phyloP scores from a whole-genome alignment of 2,113 vertebrate genomes.

The Cyprinodon tularosa region DNA sequence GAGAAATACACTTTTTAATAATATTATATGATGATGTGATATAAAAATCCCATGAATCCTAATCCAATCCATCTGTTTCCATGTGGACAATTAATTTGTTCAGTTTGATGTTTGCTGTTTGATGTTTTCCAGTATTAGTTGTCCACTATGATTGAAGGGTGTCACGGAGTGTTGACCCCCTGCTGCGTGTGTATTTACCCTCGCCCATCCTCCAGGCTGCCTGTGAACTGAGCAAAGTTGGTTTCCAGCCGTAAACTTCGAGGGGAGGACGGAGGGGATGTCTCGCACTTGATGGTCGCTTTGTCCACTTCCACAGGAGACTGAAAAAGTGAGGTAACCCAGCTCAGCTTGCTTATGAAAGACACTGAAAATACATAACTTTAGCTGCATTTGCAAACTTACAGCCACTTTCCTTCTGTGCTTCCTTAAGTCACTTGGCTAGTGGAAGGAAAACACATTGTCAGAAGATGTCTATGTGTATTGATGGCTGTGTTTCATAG shows the following conservation, averaged over 20 bases:
- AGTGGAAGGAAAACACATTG: conserved; percentile 54
- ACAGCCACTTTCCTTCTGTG: conserved; percentile 95
- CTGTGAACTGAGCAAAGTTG: conserved; percentile 87
- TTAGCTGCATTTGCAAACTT: conserved; percentile 71
- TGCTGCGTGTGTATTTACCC: conserved; percentile 77
- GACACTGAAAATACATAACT: neutral
- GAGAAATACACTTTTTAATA: neutral
- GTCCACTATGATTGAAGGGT: neutral
- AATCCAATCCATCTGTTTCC: too few relatives aligned
- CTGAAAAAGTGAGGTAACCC: conserved; percentile 67
- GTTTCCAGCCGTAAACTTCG: conserved; percentile 90
- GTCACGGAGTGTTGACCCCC: neutral
- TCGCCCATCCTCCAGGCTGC: conserved; percentile 91
- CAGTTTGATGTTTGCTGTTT: neutral
- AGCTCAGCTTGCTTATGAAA: neutral
- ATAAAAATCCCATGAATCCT: neutral
- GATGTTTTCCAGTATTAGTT: neutral
- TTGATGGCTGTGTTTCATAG: neutral
- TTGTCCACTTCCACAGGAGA: conserved; percentile 95
- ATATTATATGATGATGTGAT: neutral
- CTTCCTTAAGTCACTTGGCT: conserved; percentile 98
- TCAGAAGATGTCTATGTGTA: neutral
- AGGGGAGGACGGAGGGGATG: conserved; percentile 93
- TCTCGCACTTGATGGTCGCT: conserved; percentile 98
- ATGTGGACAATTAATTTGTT: neutral